Base-by-base conservation (phyloP, 2,888 invertebrate species). In the Drosophila stalkeri region DNA sequence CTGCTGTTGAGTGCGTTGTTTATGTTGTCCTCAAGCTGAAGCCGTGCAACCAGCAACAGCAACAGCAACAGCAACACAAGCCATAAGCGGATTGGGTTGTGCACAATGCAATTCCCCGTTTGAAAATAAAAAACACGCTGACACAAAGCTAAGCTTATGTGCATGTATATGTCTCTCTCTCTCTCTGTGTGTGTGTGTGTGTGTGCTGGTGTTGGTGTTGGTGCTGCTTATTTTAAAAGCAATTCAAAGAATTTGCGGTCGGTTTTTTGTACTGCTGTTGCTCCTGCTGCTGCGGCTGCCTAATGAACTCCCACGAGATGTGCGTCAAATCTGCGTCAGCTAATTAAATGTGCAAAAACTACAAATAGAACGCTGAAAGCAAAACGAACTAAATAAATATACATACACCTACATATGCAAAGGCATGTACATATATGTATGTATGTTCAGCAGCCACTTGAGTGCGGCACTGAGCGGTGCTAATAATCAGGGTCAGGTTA, bases 31-130 rank as follows among this genome's bases (percentile, higher is more conserved):
- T 67, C 49, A 66, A 59, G 52, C 61, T 49, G 44, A 44, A 57
- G 43, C 56, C 46, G 9, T 37, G 59, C 64, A 35, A 46, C 20
- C n/a, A 46, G 41, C 51, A 56, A 49, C 43, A 59, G 65, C 46
- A 57, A 61, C 69, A 56, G 23, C 43, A 14, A 60, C 18, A 61
- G 54, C 63, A 47, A 51, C 67, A 62, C 69, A 52, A 52, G 62
- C 80, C 65, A 82, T 86, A 86, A 86, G 90, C 85, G 82, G 85
- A 86, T 86, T 90, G 88, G 59, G 71, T 77, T 75, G 70, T 69
- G 88, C 82, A 85, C 82, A 90, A 88, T 88, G 88, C 86, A 85
- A 79, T 85, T 75, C 70, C 70, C 72, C 51, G 69, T 84, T 81
- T 78, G 64, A 57, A 31, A 75, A 87, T 63, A 57, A 77, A 86